Evolutionary conservation across 2,113 vertebrate species (phyloP).

Genomic region (Empidonax alnorum): DNA sequence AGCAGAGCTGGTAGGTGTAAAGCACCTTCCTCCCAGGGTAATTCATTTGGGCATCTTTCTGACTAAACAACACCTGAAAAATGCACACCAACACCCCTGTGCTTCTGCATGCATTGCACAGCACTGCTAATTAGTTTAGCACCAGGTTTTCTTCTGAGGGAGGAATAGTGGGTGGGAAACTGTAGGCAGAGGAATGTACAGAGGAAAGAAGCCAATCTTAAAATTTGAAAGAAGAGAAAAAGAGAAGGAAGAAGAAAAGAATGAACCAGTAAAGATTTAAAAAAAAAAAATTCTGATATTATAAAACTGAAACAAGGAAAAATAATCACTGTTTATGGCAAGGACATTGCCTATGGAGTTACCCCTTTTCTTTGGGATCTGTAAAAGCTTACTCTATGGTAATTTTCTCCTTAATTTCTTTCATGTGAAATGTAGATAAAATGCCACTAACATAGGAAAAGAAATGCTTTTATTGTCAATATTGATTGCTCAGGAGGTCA

Average conservation of each 20-base stretch:
- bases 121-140: slow-evolving; percentile 30
- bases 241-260: slow-evolving; percentile 1
- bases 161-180: slow-evolving; percentile 41
- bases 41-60: not conserved
- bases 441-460: not conserved
- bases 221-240: slow-evolving; percentile 14
- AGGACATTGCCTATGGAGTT: not conserved
- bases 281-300: not conserved
- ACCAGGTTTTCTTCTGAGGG: slow-evolving; percentile 22
- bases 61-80: not conserved
- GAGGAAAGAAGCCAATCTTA: not conserved
- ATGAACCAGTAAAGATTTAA: not conserved
- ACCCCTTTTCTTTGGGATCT: not conserved
- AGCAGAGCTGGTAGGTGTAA: not conserved
- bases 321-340: not conserved
- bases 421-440: not conserved
- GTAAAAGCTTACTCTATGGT: not conserved
- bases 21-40: not conserved
- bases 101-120: not conserved
- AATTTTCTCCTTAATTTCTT: not conserved
- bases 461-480: not conserved
- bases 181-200: slow-evolving; percentile 22
- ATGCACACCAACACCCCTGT: not conserved
- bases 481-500: not conserved
- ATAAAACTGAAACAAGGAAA: not conserved